phyloP scores from a whole-genome alignment of 2,113 vertebrate genomes.

The Nestor notabilis region DNA sequence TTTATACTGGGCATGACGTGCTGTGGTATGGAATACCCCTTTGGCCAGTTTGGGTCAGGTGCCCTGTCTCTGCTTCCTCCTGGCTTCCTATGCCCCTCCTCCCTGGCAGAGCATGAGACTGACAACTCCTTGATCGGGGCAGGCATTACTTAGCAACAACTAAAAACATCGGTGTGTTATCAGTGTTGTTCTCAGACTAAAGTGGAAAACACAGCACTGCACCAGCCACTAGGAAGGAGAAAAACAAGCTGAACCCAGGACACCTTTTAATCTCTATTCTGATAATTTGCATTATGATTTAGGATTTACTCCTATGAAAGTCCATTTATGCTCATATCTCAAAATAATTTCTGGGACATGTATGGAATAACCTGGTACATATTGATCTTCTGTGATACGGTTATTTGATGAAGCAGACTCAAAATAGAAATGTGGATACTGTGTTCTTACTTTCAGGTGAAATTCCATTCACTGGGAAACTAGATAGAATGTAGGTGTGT shows the following conservation, averaged over 20 bases:
- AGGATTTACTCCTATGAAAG: neutral
- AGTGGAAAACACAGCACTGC: neutral
- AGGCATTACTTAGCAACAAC: neutral
- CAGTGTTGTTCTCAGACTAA: neutral
- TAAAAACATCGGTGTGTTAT: neutral
- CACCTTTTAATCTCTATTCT: neutral
- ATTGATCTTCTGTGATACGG: neutral
- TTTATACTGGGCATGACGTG: neutral
- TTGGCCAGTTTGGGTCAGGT: neutral
- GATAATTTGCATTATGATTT: neutral
- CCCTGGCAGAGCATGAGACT: neutral
- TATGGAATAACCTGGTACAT: neutral
- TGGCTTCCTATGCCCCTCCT: neutral
- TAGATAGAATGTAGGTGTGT: fast-evolving
- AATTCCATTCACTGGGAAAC: neutral
- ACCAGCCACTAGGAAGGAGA: neutral
- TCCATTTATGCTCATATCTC: neutral
- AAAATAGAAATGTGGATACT: neutral
- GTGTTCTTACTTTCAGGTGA: neutral
- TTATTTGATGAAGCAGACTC: neutral
- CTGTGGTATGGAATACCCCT: neutral
- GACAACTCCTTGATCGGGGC: neutral
- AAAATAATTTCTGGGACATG: neutral
- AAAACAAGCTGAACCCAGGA: neutral
- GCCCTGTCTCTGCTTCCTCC: neutral